Evolutionary conservation across 2,113 vertebrate species (phyloP).

Genomic region (Anarrhichthys ocellatus): DNA sequence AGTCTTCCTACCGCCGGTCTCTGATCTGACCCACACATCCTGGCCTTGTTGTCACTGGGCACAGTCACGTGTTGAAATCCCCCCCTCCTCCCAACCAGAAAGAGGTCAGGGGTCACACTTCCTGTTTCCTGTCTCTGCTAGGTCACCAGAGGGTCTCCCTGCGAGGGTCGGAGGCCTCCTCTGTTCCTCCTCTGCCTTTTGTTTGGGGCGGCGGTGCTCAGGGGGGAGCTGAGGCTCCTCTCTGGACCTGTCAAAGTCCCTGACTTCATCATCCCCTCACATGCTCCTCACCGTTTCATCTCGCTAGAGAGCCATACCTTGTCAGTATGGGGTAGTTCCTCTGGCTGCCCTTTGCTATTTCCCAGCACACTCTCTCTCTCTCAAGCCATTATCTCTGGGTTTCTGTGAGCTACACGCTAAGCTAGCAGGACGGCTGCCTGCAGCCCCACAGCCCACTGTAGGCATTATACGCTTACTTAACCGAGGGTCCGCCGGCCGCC

Average conservation of each 20-base stretch:
- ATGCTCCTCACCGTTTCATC: constrained; percentile 29
- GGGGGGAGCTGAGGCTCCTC: constrained; percentile 45
- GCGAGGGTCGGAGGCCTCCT: constrained; percentile 77
- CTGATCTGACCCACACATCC: constrained; percentile 54
- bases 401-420: neutral
- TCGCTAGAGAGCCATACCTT: constrained; percentile 13
- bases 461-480: neutral
- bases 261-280: constrained; percentile 44
- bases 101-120: constrained; percentile 82
- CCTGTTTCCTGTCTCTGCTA: constrained; percentile 85
- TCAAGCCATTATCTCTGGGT: neutral
- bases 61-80: constrained; percentile 62
- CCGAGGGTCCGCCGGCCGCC: neutral
- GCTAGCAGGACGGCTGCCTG: constrained; percentile 11
- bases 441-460: neutral
- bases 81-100: constrained; percentile 10
- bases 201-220: constrained; percentile 54
- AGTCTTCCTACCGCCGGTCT: constrained; percentile 45
- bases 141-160: constrained; percentile 82
- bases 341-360: neutral
- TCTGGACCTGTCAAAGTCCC: constrained; percentile 64
- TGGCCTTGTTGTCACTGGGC: constrained; percentile 65
- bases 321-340: constrained; percentile 9
- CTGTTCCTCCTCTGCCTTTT: constrained; percentile 76
- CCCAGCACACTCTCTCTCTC: neutral